Evolutionary conservation across 2,888 invertebrate genomes (phyloP), one percentile per base, ranked within the genome.

Genomic region (Petrolisthes manimaculis): DNA sequence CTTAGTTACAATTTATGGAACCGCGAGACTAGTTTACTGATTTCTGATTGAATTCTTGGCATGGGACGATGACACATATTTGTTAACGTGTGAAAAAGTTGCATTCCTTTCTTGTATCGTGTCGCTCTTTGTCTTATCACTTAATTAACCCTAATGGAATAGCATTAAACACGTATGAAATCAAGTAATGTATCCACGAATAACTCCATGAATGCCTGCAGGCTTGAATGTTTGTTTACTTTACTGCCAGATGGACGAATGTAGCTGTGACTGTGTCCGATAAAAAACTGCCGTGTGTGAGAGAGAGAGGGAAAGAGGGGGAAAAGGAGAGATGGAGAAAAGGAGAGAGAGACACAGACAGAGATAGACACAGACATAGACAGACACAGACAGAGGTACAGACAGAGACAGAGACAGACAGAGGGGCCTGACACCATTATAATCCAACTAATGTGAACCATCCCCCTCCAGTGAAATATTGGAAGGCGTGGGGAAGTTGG

Each of bases 231-330:
- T 37, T 37, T 37, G 37, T 37, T 37, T 37, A 37, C 37, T 37
- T 37, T 2, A 37, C 37, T 37, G 37, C 37, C 37, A 37, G 14
- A 67, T 67, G 67, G 67, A 6, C 54, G n/a, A 54, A 78, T 54
- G 51, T 14, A 54, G 78, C 51, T 78, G 78, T 54, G 78, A 78
- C 78, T 54, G 78, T 54, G 54, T 54, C 12, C 53, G 78, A 78
- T 54, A 78, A 51, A 51, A n/a, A 54, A 54, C 78, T 54, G 6
- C 18, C 24, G n/a, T 78, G 51, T 51, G 54, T 14, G 78, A 78
- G 51, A 54, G 51, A 78, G 67, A 67, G 67, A 67, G 67, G 37
- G 37, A 37, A 78, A 78, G 54, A 78, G 78, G 54, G 78, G 77
- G 14, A 53, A 78, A 78, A 24, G 37, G 51, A 51, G 75, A 51